Conservation (phyloP, 2,888 invertebrate genomes). For the Idaea dimidiata region DNA sequence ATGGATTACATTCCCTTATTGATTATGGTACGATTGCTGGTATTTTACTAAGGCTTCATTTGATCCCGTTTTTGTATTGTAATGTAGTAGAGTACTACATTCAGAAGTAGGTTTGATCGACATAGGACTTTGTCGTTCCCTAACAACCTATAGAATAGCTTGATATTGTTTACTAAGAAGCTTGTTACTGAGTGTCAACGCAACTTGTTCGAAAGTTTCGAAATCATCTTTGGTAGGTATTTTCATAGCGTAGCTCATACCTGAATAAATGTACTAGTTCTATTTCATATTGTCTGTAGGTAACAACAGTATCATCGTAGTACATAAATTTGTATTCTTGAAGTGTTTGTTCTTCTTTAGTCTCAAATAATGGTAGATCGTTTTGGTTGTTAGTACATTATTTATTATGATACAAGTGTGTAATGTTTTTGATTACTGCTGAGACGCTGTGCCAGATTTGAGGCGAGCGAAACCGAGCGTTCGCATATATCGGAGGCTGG, state of each 20-base stretch:
- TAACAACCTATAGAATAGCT: slow-evolving; percentile 18
- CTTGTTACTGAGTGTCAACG: slow-evolving; percentile 22
- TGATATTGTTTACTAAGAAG: slow-evolving; percentile 20
- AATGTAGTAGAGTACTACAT: neutral
- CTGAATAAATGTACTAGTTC: slow-evolving; percentile 21
- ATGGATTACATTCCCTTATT: neutral
- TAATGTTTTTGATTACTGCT: too few relatives aligned
- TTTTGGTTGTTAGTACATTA: slow-evolving; percentile 29
- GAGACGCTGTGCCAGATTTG: too few relatives aligned
- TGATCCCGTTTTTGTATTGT: neutral
- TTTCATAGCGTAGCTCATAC: slow-evolving; percentile 16
- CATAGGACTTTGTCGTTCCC: slow-evolving; percentile 1
- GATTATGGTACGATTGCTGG: neutral
- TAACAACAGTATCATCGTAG: neutral
- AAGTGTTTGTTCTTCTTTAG: neutral
- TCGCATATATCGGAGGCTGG: too few relatives aligned
- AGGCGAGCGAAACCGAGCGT: too few relatives aligned
- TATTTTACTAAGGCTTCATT: neutral
- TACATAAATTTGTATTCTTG: neutral
- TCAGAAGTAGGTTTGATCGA: slow-evolving; percentile 1
- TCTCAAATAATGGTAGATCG: neutral
- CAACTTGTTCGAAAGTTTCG: slow-evolving; percentile 16
- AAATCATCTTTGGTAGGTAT: slow-evolving; percentile 12
- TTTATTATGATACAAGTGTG: slow-evolving; percentile 26
- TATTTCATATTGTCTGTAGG: slow-evolving; percentile 3